A percentile compares a stretch with the other conserved stretches of the same genome.
phyloP scores from a whole-genome alignment of 2,888 invertebrate genomes.

The Cotesia congregata region DNA sequence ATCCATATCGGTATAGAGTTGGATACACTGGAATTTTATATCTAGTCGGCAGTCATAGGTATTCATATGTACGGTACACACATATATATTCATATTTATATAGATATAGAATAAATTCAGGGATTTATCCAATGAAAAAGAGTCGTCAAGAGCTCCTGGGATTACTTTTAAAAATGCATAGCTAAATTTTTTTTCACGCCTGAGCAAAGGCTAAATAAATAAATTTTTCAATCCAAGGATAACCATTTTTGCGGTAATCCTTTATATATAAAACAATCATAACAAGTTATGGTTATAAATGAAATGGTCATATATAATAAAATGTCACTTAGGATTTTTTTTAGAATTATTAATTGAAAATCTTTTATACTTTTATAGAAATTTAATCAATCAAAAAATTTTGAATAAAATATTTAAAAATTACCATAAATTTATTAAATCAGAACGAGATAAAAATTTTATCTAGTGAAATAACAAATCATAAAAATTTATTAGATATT shows the following conservation, averaged over 20 bases:
- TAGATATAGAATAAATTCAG: slow-evolving; percentile 7
- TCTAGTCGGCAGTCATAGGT: slow-evolving; percentile 46
- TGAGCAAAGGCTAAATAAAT: neutral
- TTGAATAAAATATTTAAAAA: too few species aligned
- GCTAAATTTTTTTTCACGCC: slow-evolving; percentile 25
- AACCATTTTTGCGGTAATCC: neutral
- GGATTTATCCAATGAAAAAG: slow-evolving; percentile 60
- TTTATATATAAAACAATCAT: neutral
- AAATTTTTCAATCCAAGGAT: neutral
- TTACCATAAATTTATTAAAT: too few species aligned
- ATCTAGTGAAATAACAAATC: too few species aligned
- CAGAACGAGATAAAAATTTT: too few species aligned
- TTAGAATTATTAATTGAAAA: too few species aligned
- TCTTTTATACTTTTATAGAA: too few species aligned
- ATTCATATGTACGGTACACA: neutral
- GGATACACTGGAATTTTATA: slow-evolving; percentile 62
- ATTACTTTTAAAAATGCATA: slow-evolving; percentile 57
- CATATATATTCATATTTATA: neutral
- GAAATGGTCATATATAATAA: too few species aligned
- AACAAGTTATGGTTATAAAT: neutral
- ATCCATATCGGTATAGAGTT: slow-evolving; percentile 56
- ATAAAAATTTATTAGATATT: too few species aligned
- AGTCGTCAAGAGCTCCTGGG: slow-evolving; percentile 65
- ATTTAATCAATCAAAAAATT: too few species aligned
- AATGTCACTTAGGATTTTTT: too few species aligned